Conservation (phyloP, 1,140 invertebrate species). For the Oryzaephilus surinamensis region DNA sequence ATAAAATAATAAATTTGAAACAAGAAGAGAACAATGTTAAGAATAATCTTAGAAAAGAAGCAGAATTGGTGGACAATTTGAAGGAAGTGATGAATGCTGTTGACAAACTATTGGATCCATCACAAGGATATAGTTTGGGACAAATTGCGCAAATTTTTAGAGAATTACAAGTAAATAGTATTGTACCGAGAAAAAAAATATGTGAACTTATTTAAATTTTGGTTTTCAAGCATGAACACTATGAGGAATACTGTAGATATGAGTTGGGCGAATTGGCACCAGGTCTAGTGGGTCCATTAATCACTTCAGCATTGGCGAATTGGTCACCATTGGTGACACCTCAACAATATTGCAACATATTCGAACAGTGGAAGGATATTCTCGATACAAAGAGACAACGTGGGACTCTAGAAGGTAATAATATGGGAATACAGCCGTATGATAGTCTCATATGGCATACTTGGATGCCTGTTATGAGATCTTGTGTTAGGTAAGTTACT, state of each 20-base stretch:
- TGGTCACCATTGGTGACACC: conserved; percentile 68
- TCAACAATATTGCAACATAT: conserved; percentile 49
- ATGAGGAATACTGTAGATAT: conserved; percentile 46
- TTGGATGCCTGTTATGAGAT: conserved; percentile 74
- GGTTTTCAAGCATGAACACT: conserved; percentile 39
- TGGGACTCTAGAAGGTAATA: conserved; percentile 36
- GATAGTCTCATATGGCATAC: conserved; percentile 79
- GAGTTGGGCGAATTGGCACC: conserved; percentile 54
- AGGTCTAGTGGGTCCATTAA: conserved; percentile 50
- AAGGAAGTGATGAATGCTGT: conserved; percentile 60
- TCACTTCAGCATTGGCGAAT: conserved; percentile 53
- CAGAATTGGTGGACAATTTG: conserved; percentile 60
- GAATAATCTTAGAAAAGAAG: conserved; percentile 62
- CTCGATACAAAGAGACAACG: conserved; percentile 39
- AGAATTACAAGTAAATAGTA: conserved; percentile 49
- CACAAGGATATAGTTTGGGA: conserved; percentile 52
- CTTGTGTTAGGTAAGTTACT: conserved; percentile 50
- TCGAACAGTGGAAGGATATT: conserved; percentile 62
- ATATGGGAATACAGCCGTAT: conserved; percentile 59
- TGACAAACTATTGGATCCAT: conserved; percentile 50
- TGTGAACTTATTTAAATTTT: conserved; percentile 4
- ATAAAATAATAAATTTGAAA: conserved; percentile 66
- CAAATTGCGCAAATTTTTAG: conserved; percentile 64
- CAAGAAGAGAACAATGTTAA: conserved; percentile 66
- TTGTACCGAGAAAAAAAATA: no score